Evolutionary conservation across 2,113 vertebrate species (phyloP).

Genomic region (Plestiodon gilberti): DNA sequence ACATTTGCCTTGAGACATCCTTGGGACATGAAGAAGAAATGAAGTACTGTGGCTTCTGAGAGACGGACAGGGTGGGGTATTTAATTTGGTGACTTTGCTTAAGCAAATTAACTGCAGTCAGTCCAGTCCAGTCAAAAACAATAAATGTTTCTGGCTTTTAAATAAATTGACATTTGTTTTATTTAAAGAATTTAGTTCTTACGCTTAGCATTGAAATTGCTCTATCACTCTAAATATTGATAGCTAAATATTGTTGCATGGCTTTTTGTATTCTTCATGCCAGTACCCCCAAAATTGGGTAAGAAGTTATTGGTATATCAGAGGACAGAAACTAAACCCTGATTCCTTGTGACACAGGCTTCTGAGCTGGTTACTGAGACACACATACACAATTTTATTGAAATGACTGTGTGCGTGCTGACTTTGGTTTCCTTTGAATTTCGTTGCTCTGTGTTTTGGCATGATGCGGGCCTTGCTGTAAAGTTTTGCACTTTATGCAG

Average conservation of each 20-base stretch:
- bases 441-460: conserved; percentile 69
- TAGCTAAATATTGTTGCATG: conserved; percentile 67
- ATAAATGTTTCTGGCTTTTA: conserved; percentile 74
- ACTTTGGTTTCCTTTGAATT: conserved; percentile 63
- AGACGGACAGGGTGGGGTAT: conserved; percentile 40
- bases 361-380: conserved; percentile 55
- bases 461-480: conserved; percentile 34
- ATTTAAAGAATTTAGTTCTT: conserved; percentile 71
- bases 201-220: conserved; percentile 60
- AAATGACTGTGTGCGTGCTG: conserved; percentile 58
- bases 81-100: conserved; percentile 62
- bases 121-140: conserved; percentile 67
- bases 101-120: conserved; percentile 56
- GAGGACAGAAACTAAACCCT: conserved; percentile 53
- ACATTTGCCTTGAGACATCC: conserved; percentile 68
- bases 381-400: conserved; percentile 66
- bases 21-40: conserved; percentile 50
- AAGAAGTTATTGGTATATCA: conserved; percentile 58
- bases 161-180: conserved; percentile 69
- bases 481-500: conserved; percentile 16
- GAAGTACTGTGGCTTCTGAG: conserved; percentile 56
- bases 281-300: conserved; percentile 41
- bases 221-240: conserved; percentile 59
- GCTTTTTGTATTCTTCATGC: conserved; percentile 64
- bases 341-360: conserved; percentile 45